phyloP scores from a whole-genome alignment of 2,797 vertebrate species.

The Lophotriccus pileatus region DNA sequence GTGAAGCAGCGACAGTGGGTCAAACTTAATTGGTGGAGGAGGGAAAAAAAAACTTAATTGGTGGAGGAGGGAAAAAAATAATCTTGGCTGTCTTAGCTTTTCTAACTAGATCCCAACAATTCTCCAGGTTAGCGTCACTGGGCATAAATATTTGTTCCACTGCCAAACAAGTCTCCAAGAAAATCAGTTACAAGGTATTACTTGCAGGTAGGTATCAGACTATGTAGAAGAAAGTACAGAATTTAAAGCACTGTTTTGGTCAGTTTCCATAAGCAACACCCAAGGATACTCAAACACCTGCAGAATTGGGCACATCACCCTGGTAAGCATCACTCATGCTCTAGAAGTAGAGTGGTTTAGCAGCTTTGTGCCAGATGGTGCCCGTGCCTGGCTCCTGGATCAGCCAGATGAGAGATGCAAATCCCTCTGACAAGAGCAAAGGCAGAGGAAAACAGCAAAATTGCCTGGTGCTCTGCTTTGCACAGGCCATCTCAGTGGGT shows the following conservation, averaged over 20 bases:
- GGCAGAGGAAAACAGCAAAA: background rate
- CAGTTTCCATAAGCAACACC: background rate
- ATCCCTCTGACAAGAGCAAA: background rate
- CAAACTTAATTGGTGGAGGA: fast-evolving
- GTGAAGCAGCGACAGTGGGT: background rate
- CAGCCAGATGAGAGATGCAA: background rate
- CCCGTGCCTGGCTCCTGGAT: fast-evolving
- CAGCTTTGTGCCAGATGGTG: background rate
- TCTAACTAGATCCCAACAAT: background rate
- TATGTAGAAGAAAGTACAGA: background rate
- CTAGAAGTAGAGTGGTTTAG: background rate
- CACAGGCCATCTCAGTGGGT: background rate
- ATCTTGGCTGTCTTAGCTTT: background rate
- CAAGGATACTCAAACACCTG: background rate
- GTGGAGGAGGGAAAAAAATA: background rate
- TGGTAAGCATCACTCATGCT: background rate
- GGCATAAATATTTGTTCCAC: background rate
- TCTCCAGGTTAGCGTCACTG: background rate
- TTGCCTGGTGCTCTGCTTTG: background rate
- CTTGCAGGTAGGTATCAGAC: background rate
- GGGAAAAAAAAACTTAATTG: fast-evolving
- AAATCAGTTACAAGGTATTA: background rate
- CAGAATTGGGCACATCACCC: fast-evolving
- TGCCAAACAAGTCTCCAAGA: background rate
- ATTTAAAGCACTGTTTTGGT: background rate